Evolutionary conservation across 2,888 invertebrate species (phyloP).

Genomic region (Eucriotettix oculatus): DNA sequence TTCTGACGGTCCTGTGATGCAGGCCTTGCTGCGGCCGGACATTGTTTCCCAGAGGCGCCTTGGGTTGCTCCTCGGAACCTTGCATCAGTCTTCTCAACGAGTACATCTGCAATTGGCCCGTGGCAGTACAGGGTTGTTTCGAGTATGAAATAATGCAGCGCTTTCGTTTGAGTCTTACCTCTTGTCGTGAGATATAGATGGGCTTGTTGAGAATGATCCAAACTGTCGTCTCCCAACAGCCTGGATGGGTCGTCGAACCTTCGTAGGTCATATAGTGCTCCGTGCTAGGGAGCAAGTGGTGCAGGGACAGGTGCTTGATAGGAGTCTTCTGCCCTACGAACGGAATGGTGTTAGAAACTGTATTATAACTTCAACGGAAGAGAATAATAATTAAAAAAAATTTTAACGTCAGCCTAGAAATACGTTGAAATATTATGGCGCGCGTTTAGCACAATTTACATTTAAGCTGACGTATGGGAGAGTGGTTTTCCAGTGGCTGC

Average conservation of each 20-base stretch:
- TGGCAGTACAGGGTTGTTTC: too few relatives aligned
- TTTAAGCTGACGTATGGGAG: too few relatives aligned
- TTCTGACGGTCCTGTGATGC: constrained; percentile 84
- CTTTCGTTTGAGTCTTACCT: constrained; percentile 42
- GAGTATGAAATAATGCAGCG: too few relatives aligned
- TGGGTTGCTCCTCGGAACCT: constrained; percentile 68
- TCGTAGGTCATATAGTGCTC: constrained; percentile 95
- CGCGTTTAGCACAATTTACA: too few relatives aligned
- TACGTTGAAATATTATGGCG: too few relatives aligned
- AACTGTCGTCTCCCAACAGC: constrained; percentile 98
- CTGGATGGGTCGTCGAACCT: constrained; percentile 92
- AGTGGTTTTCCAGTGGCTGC: too few relatives aligned
- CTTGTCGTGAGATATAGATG: constrained; percentile 88
- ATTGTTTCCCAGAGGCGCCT: constrained; percentile 87
- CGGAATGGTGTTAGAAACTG: too few relatives aligned
- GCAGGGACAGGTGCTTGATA: constrained; percentile 71
- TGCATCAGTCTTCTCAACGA: constrained; percentile 77
- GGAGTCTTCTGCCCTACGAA: constrained; percentile 59
- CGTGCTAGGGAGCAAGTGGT: constrained; percentile 76
- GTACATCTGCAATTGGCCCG: constrained; percentile 48
- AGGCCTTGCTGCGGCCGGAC: constrained; percentile 83
- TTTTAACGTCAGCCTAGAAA: too few relatives aligned
- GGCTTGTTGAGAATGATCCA: constrained; percentile 98
- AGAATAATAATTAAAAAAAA: too few relatives aligned
- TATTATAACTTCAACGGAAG: too few relatives aligned